These are phyloP conservation scores for Paracyclopina nana DNA, from an alignment of 1,140 invertebrate species.

Conservation along the genomic window DNA sequence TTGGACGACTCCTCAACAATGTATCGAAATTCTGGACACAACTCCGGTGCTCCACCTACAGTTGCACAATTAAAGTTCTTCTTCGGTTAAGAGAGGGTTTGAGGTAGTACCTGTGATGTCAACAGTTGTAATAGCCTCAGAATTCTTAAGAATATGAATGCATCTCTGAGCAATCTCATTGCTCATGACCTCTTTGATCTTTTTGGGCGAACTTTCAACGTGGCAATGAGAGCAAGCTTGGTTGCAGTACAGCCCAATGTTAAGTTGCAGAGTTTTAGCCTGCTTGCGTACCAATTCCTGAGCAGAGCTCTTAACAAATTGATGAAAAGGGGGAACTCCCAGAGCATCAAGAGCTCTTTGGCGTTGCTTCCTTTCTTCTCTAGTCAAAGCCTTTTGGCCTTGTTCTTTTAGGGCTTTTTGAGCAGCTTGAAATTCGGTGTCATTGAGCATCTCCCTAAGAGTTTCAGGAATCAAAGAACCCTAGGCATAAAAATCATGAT, in stretches of 20 bases:
- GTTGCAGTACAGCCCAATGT: conserved; percentile 1
- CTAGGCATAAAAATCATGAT: not conserved
- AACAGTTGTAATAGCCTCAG: not conserved
- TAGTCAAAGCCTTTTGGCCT: not conserved
- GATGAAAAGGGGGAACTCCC: not conserved
- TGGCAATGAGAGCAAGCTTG: not conserved
- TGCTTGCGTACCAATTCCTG: not conserved
- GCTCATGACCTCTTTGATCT: not conserved
- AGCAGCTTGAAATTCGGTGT: not conserved
- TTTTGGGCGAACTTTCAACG: not conserved
- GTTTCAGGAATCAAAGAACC: conserved; percentile 1
- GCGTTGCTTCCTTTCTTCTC: not conserved
- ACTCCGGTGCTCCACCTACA: not conserved
- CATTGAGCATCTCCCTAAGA: not conserved
- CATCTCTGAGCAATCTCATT: not conserved
- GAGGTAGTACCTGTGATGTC: not conserved
- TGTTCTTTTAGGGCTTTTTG: not conserved
- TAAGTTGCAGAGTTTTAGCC: not conserved
- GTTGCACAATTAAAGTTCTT: no score
- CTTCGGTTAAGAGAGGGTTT: not conserved
- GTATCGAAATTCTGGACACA: not conserved
- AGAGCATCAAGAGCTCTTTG: not conserved
- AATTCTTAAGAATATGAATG: not conserved
- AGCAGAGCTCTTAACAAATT: not conserved
- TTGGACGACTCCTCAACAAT: not conserved